Evolutionary conservation across 2,888 invertebrate species (phyloP).

Genomic region (Mythimna lalbum): DNA sequence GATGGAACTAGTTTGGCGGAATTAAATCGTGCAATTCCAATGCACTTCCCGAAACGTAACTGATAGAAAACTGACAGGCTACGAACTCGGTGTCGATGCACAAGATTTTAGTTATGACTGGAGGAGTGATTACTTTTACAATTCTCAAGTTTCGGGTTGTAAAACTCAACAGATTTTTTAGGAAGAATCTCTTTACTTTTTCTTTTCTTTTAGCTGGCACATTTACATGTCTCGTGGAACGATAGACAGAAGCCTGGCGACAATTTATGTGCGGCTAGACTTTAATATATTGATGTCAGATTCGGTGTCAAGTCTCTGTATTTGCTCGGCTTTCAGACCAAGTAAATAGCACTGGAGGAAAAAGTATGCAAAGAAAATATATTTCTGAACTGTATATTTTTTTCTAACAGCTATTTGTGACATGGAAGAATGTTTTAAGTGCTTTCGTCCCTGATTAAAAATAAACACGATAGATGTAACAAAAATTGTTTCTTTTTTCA

Average conservation of each 20-base stretch:
- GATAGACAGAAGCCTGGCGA: slow-evolving; percentile 21
- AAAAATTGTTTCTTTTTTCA: not conserved
- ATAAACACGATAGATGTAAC: slow-evolving; percentile 11
- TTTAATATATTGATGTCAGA: slow-evolving; percentile 22
- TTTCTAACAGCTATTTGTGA: not conserved
- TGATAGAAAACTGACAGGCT: too few species aligned
- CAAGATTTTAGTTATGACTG: too few species aligned
- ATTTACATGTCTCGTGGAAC: not conserved
- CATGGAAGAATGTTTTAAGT: slow-evolving; percentile 17
- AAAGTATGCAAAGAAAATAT: slow-evolving; percentile 21
- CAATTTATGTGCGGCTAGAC: slow-evolving; percentile 39
- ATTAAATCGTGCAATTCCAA: too few species aligned
- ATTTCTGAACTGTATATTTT: slow-evolving; percentile 4
- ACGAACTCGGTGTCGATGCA: too few species aligned
- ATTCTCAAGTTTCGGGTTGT: too few species aligned
- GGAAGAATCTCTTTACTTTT: not conserved
- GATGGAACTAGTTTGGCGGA: too few species aligned
- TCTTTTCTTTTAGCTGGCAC: not conserved
- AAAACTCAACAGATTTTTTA: too few species aligned
- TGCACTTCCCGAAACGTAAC: too few species aligned
- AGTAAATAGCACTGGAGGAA: slow-evolving; percentile 4
- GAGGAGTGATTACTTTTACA: too few species aligned
- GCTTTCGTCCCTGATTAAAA: not conserved
- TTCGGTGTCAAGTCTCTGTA: slow-evolving; percentile 37
- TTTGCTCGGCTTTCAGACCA: slow-evolving; percentile 45